Evolutionary conservation across 2,797 vertebrate species (phyloP).

Genomic region (Pogonophryne albipinna): DNA sequence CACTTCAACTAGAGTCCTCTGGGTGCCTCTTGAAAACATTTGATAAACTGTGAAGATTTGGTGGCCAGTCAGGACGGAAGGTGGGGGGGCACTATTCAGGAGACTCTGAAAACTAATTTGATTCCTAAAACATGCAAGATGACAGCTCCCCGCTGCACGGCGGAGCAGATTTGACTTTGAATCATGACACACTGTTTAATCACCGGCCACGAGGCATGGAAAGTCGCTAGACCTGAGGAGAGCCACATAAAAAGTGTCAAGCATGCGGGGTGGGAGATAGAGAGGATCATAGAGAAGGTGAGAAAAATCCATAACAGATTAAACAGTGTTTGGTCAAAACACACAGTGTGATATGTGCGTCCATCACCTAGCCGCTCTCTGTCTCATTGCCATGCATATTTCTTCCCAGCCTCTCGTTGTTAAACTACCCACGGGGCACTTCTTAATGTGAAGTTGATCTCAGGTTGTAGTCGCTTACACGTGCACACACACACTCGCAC

Average conservation of each 20-base stretch:
- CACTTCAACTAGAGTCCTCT: conserved; percentile 49
- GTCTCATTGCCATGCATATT: conserved; percentile 66
- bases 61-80: not conserved
- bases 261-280: conserved; percentile 53
- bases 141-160: conserved; percentile 63
- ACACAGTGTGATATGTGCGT: conserved; percentile 71
- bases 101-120: conserved; percentile 66
- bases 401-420: conserved; percentile 69
- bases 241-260: conserved; percentile 72
- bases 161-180: conserved; percentile 72
- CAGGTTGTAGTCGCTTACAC: conserved; percentile 74
- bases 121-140: conserved; percentile 72
- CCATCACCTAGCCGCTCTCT: conserved; percentile 64
- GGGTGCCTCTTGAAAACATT: conserved; percentile 59
- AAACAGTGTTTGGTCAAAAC: conserved; percentile 80
- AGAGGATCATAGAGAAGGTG: conserved; percentile 39
- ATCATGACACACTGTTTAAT: conserved; percentile 71
- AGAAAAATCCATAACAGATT: conserved; percentile 76
- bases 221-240: conserved; percentile 63
- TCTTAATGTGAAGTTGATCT: conserved; percentile 80
- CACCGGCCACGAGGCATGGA: conserved; percentile 67
- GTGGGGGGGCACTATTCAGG: not conserved
- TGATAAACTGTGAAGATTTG: conserved; percentile 55
- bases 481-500: conserved; percentile 35
- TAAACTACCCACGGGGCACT: conserved; percentile 79